A percentile compares a stretch with the other conserved stretches of the same genome.
These are phyloP conservation scores for Labroides dimidiatus DNA, from an alignment of 2,797 vertebrate genomes.

Conservation along the genomic window DNA sequence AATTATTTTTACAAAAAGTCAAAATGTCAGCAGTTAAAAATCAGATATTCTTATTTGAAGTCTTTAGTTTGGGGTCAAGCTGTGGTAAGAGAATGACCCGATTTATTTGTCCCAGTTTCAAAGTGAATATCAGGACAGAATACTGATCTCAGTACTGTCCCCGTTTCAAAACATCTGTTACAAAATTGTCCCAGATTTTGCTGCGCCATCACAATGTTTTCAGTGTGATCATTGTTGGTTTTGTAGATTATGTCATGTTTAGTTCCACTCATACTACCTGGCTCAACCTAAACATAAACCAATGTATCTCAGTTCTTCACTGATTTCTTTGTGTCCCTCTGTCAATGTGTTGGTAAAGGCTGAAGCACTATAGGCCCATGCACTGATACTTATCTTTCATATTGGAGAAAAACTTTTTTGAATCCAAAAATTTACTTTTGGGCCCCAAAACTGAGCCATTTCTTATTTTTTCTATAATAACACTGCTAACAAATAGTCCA, in stretches of 20 bases:
- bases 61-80: not conserved
- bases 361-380: not conserved
- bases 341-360: not conserved
- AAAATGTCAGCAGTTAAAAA: not conserved
- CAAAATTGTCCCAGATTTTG: not conserved
- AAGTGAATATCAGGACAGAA: not conserved
- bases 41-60: not conserved
- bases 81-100: not conserved
- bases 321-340: not conserved
- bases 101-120: not conserved
- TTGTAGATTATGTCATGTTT: too few species aligned
- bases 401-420: too few species aligned
- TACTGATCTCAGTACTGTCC: not conserved
- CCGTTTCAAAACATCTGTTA: not conserved
- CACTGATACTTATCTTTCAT: too few species aligned
- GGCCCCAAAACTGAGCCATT: too few species aligned
- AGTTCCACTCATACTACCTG: not conserved
- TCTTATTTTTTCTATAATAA: too few species aligned
- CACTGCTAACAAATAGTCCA: not conserved
- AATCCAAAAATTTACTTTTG: too few species aligned
- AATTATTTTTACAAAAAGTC: too few species aligned
- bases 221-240: not conserved
- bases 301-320: not conserved
- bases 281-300: not conserved
- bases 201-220: not conserved